phyloP scores from a whole-genome alignment of 1,140 invertebrate species.

The Lepidurus packardi region DNA sequence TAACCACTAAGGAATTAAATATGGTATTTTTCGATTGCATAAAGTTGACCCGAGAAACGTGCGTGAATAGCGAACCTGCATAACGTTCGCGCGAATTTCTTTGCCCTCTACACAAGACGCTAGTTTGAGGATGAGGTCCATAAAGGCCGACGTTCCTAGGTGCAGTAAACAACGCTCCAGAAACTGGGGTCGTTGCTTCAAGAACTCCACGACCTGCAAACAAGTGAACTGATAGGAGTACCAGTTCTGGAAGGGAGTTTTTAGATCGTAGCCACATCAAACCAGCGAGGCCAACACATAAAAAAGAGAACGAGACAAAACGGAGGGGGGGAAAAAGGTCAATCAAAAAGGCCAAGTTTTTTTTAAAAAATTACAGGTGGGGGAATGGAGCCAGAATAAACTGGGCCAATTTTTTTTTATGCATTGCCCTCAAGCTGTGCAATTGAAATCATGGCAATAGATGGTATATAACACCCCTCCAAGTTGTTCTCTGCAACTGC shows the following conservation, averaged over 20 bases:
- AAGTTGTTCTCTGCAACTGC: no score
- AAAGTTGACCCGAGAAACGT: conserved; percentile 29
- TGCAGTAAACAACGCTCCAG: conserved; percentile 77
- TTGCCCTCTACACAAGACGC: conserved; percentile 75
- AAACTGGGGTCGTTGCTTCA: conserved; percentile 71
- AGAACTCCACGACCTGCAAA: conserved; percentile 83
- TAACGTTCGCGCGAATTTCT: conserved; percentile 69
- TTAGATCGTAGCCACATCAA: neutral
- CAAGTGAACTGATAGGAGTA: conserved; percentile 83
- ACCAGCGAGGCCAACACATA: conserved; percentile 27
- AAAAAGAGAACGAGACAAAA: conserved; percentile 39
- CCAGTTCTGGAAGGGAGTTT: conserved; percentile 63
- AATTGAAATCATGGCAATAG: conserved; percentile 28
- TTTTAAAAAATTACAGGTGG: conserved; percentile 28
- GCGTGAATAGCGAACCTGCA: conserved; percentile 59
- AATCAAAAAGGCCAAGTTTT: neutral
- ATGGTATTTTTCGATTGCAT: conserved; percentile 35
- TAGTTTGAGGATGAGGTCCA: conserved; percentile 84
- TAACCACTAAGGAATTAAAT: conserved; percentile 68
- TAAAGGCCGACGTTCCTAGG: conserved; percentile 88
- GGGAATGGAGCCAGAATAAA: conserved; percentile 31
- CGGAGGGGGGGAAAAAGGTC: conserved; percentile 22
- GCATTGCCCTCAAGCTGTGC: conserved; percentile 27
- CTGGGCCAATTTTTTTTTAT: conserved; percentile 31
- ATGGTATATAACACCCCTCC: neutral